Conservation (phyloP, 2,113 vertebrate genomes). For the Pongo abelii region DNA sequence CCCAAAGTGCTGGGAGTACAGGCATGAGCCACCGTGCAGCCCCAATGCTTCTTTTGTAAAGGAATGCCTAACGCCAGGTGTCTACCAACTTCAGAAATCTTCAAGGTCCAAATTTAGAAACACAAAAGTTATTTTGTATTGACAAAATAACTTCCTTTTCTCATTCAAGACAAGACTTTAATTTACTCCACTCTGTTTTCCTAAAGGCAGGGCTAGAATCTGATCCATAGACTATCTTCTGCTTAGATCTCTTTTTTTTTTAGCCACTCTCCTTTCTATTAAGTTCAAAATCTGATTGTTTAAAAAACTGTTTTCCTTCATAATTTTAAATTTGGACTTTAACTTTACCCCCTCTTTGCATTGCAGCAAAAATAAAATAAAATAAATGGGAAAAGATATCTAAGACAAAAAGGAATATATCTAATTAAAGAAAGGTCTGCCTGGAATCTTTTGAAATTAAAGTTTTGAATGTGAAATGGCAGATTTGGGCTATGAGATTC, state of each 20-base stretch:
- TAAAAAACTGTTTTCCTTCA: background rate
- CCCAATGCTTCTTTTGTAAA: background rate
- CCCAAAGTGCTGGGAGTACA: no score
- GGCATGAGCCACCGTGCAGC: no score
- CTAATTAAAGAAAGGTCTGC: background rate
- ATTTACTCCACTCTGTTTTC: background rate
- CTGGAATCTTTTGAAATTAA: background rate
- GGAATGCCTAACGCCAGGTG: background rate
- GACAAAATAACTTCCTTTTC: background rate
- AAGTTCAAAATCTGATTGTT: background rate
- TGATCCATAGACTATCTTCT: background rate
- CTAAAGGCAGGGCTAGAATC: background rate
- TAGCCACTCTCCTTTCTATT: background rate
- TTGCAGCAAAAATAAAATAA: background rate
- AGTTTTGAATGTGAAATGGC: background rate
- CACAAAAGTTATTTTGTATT: background rate
- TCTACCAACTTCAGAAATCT: background rate
- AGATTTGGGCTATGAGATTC: background rate
- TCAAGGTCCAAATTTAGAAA: constrained; percentile 2
- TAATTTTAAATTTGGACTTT: background rate
- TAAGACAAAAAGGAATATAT: background rate
- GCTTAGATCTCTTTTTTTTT: background rate
- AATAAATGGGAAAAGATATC: background rate
- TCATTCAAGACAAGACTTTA: background rate
- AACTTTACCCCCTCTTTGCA: background rate